These are phyloP conservation scores for Horisme vitalbata DNA, from an alignment of 2,888 invertebrate genomes.

Conservation along the genomic window DNA sequence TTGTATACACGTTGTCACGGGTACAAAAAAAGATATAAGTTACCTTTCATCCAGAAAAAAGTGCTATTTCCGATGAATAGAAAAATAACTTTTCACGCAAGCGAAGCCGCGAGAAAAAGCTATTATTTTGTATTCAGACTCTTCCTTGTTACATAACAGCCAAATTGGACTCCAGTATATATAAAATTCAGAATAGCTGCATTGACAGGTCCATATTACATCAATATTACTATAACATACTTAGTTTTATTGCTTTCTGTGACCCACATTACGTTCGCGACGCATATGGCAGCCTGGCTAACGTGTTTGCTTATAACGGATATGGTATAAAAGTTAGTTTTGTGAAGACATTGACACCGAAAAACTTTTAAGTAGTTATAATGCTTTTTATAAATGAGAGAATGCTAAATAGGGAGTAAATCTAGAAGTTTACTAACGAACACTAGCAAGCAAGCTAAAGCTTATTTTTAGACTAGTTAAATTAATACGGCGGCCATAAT, in stretches of 20 bases:
- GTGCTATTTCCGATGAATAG: too few species aligned
- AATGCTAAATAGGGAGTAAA: not conserved
- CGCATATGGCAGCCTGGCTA: conserved; percentile 38
- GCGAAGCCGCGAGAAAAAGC: too few species aligned
- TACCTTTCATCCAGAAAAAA: too few species aligned
- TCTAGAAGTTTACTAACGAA: conserved; percentile 11
- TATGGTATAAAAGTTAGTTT: not conserved
- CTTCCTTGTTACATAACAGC: too few species aligned
- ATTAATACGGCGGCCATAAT: conserved; percentile 31
- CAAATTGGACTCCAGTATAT: too few species aligned
- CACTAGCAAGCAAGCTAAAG: conserved; percentile 16
- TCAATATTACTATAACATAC: conserved; percentile 22
- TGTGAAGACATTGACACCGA: not conserved
- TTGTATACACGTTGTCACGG: too few species aligned
- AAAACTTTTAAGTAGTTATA: too few species aligned
- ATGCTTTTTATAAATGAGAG: too few species aligned
- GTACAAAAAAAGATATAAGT: too few species aligned
- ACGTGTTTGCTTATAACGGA: conserved; percentile 29
- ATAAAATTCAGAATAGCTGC: too few species aligned
- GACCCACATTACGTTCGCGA: conserved; percentile 47
- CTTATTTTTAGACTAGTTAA: conserved; percentile 24
- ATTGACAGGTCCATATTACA: conserved; percentile 16
- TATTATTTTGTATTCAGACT: too few species aligned
- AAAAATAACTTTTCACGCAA: too few species aligned
- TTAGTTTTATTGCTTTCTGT: conserved; percentile 41